Evolutionary conservation across 2,113 vertebrate genomes (phyloP), one percentile per base, ranked within the genome.

Genomic region (Blennius ocellaris): DNA sequence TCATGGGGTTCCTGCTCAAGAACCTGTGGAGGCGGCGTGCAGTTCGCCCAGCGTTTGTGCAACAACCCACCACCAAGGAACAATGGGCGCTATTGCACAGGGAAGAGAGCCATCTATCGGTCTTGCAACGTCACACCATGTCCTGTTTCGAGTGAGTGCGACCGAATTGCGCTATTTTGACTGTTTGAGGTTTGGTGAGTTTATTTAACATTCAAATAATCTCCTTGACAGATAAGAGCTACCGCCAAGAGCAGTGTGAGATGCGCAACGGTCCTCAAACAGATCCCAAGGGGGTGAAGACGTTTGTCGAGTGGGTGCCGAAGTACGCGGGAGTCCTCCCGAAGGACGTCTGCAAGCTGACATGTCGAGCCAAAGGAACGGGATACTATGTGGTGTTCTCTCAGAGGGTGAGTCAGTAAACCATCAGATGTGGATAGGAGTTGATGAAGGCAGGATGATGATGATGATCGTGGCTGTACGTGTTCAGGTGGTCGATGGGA

Each of bases 331-430:
- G 97, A 1, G 93, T 99, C 5, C 94, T 97, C 51, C 95, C 96
- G 0, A 96, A 94, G 70, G 98, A 99, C 0, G 94, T 97, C 61
- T 99, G 97, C 93, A 99, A 99, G 83, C 90, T 99, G 39, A 99
- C 96, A 67, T 99, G 98, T 88, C 92, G 97, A 81, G 97, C 97
- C n/a, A 98, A 97, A 86, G 97, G 97, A 73, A 99, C 97, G 0
- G 97, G 97, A 8, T 99, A 99, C 90, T 99, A 99, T 0, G 97
- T 99, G 21, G 97, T 99, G 1, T 99, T 99, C 87, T 97, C 97
- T 38, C 97, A 96, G 81, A 96, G 97, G 96, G 98, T 99, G 93
- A 94, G 92, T 71, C 21, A 9, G 5, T 1, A 5, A 36, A 11
- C 41, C 4, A 5, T 5, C 1, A 1, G 8, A 9, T 8, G 2